Base-by-base conservation (phyloP, 2,888 invertebrate genomes). In the Cheilosia vernalis region DNA sequence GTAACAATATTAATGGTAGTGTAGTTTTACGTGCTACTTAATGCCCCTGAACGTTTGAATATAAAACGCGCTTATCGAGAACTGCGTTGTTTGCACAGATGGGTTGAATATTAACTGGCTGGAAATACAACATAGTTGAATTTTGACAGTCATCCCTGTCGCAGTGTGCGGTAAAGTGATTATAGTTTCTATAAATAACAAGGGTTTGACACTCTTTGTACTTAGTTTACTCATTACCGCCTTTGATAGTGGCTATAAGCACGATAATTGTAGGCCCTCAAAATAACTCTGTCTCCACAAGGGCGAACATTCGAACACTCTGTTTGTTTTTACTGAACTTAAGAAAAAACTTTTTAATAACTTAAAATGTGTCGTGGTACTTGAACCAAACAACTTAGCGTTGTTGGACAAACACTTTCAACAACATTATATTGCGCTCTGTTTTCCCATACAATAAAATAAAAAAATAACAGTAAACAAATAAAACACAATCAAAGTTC, bases 11-110 rank as follows among this genome's bases (percentile, higher is more conserved):
- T 42, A 66, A 66, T 42, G 40, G 53, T 15, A 53, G 53, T 10
- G 24, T 37, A 13, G 37, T 37, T 37, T 37, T 37, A 37, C 13
- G 13, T 13, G 37, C 37, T 42, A 13, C 10, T 19, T 56, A 56
- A 69, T 69, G 24, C 21, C 10, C n/a, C 17, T 33, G 15, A 21
- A 33, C 56, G 42, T 69, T 69, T 56, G 30, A 56, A 47, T 56
- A 69, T 56, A 44, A 42, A 56, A 30, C 10, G 44, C 7, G 33
- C 24, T 69, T 69, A 69, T 56, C 69, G 33, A 56, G 2, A 17
- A 44, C 21, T 56, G n/a, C n/a, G 21, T 33, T 69, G 69, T 69
- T 33, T 56, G 30, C 69, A 56, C 69, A 69, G 69, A 56, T 69
- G 69, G 55, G 44, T 13, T 4, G 37, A 37, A 47, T 55, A 69